These are phyloP conservation scores for Lasioglossum oenotherae DNA, from an alignment of 2,888 invertebrate species.

Conservation along the genomic window DNA sequence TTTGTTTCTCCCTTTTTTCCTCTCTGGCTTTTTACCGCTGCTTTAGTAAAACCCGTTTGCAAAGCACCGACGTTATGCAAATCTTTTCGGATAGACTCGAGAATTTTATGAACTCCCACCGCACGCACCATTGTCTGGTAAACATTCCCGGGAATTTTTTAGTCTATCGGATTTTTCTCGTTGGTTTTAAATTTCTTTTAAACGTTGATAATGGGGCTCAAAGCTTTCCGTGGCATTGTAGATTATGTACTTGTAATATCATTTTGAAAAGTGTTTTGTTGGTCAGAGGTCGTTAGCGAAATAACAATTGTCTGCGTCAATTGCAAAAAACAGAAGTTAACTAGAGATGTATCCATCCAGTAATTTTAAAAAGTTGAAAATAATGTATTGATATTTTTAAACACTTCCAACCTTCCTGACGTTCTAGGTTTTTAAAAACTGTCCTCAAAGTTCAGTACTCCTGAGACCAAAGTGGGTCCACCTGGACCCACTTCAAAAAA, in stretches of 20 bases:
- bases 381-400: too few species aligned
- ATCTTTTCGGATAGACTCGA: neutral
- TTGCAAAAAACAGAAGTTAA: too few species aligned
- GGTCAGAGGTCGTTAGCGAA: too few species aligned
- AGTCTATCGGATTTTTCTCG: neutral
- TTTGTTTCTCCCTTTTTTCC: conserved; percentile 11
- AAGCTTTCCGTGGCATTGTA: neutral
- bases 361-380: too few species aligned
- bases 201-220: too few species aligned
- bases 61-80: neutral
- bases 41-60: neutral
- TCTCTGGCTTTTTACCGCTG: neutral
- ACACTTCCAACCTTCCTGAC: too few species aligned
- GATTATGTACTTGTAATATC: neutral
- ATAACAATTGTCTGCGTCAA: too few species aligned
- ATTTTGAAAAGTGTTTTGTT: too few species aligned
- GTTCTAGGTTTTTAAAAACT: too few species aligned
- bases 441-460: neutral
- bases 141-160: neutral
- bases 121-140: neutral
- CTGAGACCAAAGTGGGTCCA: neutral
- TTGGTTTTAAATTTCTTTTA: neutral
- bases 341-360: too few species aligned
- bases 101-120: neutral
- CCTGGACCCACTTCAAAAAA: conserved; percentile 40